A percentile compares a stretch with the other conserved stretches of the same genome.
Conservation (phyloP, 2,797 vertebrate genomes). For the Tenualosa thibaudeaui region DNA sequence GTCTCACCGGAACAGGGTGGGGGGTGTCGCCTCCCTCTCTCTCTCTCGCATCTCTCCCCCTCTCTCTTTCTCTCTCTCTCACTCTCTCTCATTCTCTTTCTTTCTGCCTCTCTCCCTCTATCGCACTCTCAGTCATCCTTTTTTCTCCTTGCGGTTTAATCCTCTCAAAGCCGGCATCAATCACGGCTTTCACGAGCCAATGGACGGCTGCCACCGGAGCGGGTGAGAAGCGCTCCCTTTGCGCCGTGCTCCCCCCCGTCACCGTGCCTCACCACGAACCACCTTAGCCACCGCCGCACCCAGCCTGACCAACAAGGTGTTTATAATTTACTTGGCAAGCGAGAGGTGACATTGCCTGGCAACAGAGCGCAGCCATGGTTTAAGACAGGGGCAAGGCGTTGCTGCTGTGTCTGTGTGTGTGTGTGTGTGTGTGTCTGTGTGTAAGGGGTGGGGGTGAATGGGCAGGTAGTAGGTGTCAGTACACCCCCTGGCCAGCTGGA, state of each 20-base stretch:
- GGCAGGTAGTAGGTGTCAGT: neutral
- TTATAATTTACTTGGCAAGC: slow-evolving; percentile 63
- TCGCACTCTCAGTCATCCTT: neutral
- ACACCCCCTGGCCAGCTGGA: neutral
- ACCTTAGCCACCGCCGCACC: neutral
- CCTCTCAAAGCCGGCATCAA: slow-evolving; percentile 56
- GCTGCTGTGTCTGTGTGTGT: neutral
- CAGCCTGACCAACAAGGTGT: slow-evolving; percentile 32
- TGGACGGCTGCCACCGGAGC: slow-evolving; percentile 44
- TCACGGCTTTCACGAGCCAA: slow-evolving; percentile 55
- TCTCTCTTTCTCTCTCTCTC: neutral
- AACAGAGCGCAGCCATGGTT: slow-evolving; percentile 55
- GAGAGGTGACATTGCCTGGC: slow-evolving; percentile 53
- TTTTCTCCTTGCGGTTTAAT: slow-evolving; percentile 41
- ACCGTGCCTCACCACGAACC: neutral
- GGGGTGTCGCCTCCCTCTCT: neutral
- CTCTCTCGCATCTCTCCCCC: neutral
- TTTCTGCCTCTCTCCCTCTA: neutral
- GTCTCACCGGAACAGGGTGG: neutral
- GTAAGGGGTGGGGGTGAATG: neutral
- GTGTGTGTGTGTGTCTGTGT: neutral
- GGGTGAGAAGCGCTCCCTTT: slow-evolving; percentile 34
- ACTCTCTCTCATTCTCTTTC: neutral
- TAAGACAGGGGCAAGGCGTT: neutral
- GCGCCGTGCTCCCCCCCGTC: neutral